Conservation (phyloP, 2,797 vertebrate species). For the Cynodonichthys magdalenae region DNA sequence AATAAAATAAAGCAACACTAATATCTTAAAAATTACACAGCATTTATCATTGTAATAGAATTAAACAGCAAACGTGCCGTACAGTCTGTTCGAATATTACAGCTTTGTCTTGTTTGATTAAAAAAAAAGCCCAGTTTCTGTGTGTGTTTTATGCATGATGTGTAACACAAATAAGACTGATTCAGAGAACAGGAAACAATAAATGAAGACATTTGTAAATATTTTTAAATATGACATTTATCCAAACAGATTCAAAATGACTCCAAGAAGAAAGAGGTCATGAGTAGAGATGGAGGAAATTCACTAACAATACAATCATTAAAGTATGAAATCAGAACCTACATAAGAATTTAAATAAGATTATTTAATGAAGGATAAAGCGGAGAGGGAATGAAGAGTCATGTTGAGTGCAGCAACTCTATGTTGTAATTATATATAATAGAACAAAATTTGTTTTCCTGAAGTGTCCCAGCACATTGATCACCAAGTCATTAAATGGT, state of each 20-base stretch:
- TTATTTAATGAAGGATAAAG: slow-evolving; percentile 11
- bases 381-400: slow-evolving; percentile 8
- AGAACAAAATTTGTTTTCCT: background rate
- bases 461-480: slow-evolving; percentile 9
- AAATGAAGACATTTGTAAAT: background rate
- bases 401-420: slow-evolving; percentile 1
- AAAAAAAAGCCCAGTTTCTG: background rate
- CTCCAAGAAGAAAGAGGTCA: background rate
- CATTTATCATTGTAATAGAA: background rate
- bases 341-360: slow-evolving; percentile 2
- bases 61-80: background rate
- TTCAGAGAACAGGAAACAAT: background rate
- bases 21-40: background rate
- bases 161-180: too few species aligned
- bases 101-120: background rate
- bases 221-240: background rate
- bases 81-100: slow-evolving; percentile 1
- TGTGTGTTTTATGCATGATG: too few species aligned
- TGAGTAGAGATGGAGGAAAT: slow-evolving; percentile 3
- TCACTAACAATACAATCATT: background rate
- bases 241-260: slow-evolving; percentile 5
- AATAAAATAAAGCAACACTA: background rate
- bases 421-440: background rate
- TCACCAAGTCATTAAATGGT: slow-evolving; percentile 8
- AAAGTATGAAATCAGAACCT: slow-evolving; percentile 8